These are phyloP conservation scores for Adelges cooleyi DNA, from an alignment of 1,140 invertebrate genomes.

Conservation along the genomic window DNA sequence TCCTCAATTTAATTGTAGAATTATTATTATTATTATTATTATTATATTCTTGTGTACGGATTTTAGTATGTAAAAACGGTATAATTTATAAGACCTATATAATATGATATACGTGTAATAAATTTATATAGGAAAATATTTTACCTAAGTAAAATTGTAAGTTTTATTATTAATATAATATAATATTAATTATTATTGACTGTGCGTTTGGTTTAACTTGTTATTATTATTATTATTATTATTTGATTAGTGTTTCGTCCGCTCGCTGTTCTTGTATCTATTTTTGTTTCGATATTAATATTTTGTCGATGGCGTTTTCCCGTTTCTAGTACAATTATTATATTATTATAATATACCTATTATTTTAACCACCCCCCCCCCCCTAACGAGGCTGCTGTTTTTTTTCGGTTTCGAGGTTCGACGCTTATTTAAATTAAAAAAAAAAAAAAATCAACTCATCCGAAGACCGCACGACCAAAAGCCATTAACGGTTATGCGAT, in stretches of 20 bases:
- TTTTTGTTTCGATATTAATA: neutral
- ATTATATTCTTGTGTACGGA: conserved; percentile 11
- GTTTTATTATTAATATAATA: conserved; percentile 18
- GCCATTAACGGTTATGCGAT: neutral
- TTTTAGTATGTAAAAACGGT: conserved; percentile 5
- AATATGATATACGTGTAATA: too few species aligned
- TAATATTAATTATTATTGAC: neutral
- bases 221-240: conserved; percentile 10
- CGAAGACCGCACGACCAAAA: too few species aligned
- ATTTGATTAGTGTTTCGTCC: too few species aligned
- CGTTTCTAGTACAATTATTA: too few species aligned
- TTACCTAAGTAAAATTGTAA: conserved; percentile 14
- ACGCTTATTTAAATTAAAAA: too few species aligned
- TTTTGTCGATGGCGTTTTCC: too few species aligned
- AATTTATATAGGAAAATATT: too few species aligned
- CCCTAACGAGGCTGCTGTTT: too few species aligned
- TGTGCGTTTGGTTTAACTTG: conserved; percentile 17
- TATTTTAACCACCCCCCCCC: too few species aligned
- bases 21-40: neutral
- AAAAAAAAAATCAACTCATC: too few species aligned
- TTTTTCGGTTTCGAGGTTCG: conserved; percentile 14
- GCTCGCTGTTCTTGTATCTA: neutral
- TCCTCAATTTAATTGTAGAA: conserved; percentile 27
- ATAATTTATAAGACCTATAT: conserved; percentile 11
- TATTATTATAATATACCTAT: too few species aligned